Percentiles rank a stretch among this genome's conserved stretches.
Evolutionary conservation across 1,140 invertebrate genomes (phyloP).

Genomic region (Lucilia sericata): DNA sequence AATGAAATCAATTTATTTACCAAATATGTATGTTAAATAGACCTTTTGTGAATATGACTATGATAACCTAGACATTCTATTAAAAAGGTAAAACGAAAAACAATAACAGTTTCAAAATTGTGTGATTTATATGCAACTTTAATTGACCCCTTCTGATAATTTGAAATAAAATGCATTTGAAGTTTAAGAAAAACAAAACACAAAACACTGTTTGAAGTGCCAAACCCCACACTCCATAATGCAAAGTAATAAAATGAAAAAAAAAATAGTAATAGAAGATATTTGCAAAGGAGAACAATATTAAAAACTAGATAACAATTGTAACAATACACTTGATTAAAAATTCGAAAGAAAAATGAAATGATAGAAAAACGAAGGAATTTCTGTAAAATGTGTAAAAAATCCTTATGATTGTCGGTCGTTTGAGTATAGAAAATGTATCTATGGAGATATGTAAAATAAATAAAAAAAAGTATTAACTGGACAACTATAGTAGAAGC

Average conservation of each 20-base stretch:
- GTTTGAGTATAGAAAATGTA: not conserved
- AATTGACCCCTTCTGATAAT: not conserved
- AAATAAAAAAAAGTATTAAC: not conserved
- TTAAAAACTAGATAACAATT: not conserved
- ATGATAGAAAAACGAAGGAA: not conserved
- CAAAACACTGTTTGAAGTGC: not conserved
- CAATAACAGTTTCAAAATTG: no score
- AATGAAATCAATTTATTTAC: no score
- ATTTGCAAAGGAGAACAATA: not conserved
- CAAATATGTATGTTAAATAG: no score
- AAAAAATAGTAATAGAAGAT: not conserved
- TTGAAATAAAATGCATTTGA: not conserved
- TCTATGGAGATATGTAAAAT: not conserved
- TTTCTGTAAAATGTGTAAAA: not conserved
- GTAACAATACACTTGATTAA: not conserved
- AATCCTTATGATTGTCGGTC: not conserved
- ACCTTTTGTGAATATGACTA: no score
- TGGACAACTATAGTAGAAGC: not conserved
- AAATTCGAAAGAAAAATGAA: not conserved
- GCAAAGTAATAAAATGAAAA: not conserved
- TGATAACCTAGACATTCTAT: no score
- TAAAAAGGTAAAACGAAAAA: no score
- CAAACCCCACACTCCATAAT: constrained; percentile 20
- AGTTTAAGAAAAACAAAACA: not conserved
- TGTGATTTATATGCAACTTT: not conserved